A percentile compares a stretch with the other conserved stretches of the same genome.
phyloP scores from a whole-genome alignment of 2,113 vertebrate genomes.

The Pandion haliaetus region DNA sequence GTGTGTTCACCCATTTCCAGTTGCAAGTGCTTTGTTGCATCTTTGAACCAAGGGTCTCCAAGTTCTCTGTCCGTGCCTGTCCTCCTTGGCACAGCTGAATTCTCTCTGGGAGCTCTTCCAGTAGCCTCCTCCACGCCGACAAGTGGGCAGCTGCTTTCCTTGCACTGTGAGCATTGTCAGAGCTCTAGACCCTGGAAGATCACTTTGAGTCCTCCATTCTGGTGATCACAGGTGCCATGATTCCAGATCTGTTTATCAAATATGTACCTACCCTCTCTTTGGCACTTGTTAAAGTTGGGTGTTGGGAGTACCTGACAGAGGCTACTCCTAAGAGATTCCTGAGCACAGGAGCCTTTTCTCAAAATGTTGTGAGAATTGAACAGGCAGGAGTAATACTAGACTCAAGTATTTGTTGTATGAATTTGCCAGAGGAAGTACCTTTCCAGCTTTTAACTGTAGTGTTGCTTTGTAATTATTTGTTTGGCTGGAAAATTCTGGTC shows the following conservation, averaged over 20 bases:
- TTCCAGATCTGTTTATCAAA: not conserved
- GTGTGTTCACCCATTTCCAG: not conserved
- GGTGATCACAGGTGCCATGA: not conserved
- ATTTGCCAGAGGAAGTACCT: conserved; percentile 9
- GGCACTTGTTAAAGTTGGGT: not conserved
- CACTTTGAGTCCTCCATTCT: not conserved
- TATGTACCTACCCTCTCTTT: not conserved
- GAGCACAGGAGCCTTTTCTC: not conserved
- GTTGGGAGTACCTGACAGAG: not conserved
- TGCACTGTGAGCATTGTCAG: rapidly evolving
- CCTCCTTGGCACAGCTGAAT: not conserved
- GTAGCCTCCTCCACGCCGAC: not conserved
- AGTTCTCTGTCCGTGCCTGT: not conserved
- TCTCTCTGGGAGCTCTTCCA: not conserved
- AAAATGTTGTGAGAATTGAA: not conserved
- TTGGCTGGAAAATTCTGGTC: conserved; percentile 20
- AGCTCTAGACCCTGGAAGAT: not conserved
- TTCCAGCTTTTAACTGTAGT: not conserved
- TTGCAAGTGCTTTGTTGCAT: not conserved
- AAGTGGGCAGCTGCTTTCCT: not conserved
- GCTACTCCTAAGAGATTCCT: not conserved
- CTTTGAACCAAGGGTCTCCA: not conserved
- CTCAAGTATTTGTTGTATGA: not conserved
- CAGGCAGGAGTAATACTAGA: not conserved
- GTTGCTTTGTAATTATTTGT: conserved; percentile 5